Percentiles rank a stretch among this genome's conserved stretches.
These are phyloP conservation scores for Hyperopisus bebe DNA, from an alignment of 2,113 vertebrate genomes.

Conservation along the genomic window DNA sequence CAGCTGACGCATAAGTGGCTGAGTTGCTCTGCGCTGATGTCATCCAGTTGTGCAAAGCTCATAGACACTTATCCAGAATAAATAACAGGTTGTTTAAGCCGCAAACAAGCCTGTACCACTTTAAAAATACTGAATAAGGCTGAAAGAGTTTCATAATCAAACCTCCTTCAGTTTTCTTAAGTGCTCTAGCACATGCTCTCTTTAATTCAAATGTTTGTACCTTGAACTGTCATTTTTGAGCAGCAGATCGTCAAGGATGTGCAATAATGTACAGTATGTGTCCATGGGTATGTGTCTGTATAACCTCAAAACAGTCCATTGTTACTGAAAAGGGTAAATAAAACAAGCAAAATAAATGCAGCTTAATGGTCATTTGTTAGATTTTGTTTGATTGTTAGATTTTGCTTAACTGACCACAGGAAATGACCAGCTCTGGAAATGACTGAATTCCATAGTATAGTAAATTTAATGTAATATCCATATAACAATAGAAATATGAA, in stretches of 20 bases:
- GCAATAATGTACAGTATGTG: not conserved
- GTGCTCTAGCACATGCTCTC: not conserved
- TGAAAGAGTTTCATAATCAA: not conserved
- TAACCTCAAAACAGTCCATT: not conserved
- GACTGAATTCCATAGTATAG: not conserved
- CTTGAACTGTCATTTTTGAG: not conserved
- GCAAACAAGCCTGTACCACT: not conserved
- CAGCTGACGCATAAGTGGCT: not conserved
- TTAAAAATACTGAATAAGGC: not conserved
- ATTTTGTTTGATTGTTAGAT: not conserved
- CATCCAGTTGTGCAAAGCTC: not conserved
- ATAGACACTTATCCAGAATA: not conserved
- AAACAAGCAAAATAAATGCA: not conserved
- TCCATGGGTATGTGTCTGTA: not conserved
- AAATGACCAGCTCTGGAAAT: not conserved
- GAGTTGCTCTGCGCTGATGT: not conserved
- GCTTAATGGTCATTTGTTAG: not conserved
- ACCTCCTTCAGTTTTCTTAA: not conserved
- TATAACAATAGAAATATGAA: not conserved
- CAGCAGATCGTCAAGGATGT: not conserved
- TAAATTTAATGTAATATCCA: not conserved
- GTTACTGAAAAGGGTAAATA: not conserved
- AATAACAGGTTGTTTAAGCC: not conserved
- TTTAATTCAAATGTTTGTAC: not conserved
- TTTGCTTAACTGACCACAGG: not conserved